These are phyloP conservation scores for Elegia similella DNA, from an alignment of 2,888 invertebrate species.

Conservation along the genomic window DNA sequence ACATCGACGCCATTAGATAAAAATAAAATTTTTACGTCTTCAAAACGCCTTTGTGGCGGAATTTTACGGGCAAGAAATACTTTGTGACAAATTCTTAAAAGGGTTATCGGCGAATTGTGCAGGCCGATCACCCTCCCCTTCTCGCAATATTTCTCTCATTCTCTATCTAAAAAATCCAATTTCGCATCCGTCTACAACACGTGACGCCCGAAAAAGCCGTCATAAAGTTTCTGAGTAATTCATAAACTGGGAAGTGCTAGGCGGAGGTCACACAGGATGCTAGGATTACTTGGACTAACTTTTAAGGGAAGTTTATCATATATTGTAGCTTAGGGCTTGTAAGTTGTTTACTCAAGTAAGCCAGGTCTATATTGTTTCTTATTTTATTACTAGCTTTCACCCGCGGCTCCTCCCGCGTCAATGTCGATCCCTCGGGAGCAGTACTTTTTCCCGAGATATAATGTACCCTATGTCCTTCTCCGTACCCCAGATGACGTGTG, in stretches of 20 bases:
- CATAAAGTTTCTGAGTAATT: conserved; percentile 74
- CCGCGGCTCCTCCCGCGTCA: too few species aligned
- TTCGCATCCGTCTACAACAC: conserved; percentile 72
- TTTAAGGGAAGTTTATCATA: too few species aligned
- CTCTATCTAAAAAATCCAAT: conserved; percentile 72
- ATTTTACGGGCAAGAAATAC: conserved; percentile 17
- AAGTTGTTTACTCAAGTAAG: too few species aligned
- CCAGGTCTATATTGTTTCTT: too few species aligned
- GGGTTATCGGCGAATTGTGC: conserved; percentile 15
- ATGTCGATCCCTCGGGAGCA: too few species aligned
- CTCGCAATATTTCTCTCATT: conserved; percentile 47
- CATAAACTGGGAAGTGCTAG: conserved; percentile 67
- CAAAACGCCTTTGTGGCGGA: conserved; percentile 25
- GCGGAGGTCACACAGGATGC: neutral
- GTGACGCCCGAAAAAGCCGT: conserved; percentile 70
- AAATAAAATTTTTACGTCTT: conserved; percentile 28
- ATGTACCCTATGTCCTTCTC: too few species aligned
- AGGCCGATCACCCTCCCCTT: conserved; percentile 34
- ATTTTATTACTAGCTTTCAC: too few species aligned
- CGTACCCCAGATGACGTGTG: too few species aligned
- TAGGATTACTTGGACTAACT: neutral
- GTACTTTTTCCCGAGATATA: too few species aligned
- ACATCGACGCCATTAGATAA: conserved; percentile 31
- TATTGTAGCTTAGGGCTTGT: too few species aligned
- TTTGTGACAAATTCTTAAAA: conserved; percentile 15